Conservation (phyloP, 2,113 vertebrate genomes). For the Daubentonia madagascariensis region DNA sequence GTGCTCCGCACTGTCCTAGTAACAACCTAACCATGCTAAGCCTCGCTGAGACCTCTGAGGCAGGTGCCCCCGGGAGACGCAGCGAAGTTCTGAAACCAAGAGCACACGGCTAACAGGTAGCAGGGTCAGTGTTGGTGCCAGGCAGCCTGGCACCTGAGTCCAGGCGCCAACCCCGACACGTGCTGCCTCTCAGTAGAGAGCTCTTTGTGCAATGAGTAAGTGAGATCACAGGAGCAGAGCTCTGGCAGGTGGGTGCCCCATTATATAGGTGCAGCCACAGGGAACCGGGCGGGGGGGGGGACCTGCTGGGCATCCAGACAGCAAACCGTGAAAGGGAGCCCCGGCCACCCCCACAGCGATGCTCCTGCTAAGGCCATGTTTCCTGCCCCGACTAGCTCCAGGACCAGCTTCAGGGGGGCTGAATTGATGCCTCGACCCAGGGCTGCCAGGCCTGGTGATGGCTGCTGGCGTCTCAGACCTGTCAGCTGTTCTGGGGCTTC, state of each 20-base stretch:
- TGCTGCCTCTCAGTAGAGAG: fast-evolving
- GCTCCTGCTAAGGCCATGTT: background rate
- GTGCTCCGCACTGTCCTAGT: background rate
- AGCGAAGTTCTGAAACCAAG: background rate
- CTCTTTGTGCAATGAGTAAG: fast-evolving
- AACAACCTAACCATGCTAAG: background rate
- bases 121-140: background rate
- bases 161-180: fast-evolving
- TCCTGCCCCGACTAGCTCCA: background rate
- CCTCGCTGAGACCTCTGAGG: background rate
- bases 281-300: background rate
- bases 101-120: background rate
- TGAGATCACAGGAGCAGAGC: background rate
- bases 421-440: fast-evolving
- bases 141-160: background rate
- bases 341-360: too few species aligned
- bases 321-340: background rate
- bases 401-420: fast-evolving
- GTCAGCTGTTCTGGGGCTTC: background rate
- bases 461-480: background rate
- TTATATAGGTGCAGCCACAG: background rate
- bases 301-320: background rate
- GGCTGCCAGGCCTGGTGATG: background rate
- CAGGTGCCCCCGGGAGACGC: background rate
- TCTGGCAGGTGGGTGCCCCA: background rate